Evolutionary conservation across 2,888 invertebrate species (phyloP), one percentile per base, ranked within the genome.

Genomic region (Ectemnius lituratus): DNA sequence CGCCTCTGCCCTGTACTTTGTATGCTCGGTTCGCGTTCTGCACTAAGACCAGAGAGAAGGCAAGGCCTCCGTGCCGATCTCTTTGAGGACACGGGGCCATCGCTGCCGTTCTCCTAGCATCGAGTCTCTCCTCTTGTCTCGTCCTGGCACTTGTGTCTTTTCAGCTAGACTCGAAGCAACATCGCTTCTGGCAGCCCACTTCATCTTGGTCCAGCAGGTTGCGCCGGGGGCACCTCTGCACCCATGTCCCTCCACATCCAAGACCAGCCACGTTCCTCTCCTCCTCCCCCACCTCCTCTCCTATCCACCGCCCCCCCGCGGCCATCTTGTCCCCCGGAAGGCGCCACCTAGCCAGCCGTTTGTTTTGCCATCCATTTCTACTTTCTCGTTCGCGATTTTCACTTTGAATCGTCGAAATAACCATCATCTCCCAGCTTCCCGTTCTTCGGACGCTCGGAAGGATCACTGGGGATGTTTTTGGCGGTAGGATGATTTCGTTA

Each of bases 1-100:
- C 86, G 86, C 84, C 83, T 84, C 80, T 81, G 81, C 81, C 74
- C 75, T 62, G 84, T 84, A 88, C 87, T 90, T 90, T 86, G 88
- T 90, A 90, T 90, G 90, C 89, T 75, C 75, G 80, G 78, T 75
- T 84, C 73, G 78, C 72, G 79, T 80, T 64, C 80, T 67, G 69
- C 79, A 62, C 76, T 58, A 57, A 66, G 75, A 81, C 80, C 81
- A 84, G 84, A 68, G 37, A 37, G 37, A 37, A 6, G 37, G 37
- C 37, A 37, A 86, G 86, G 84, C 85, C 87, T 85, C 85, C 84
- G 80, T 84, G 73, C 8, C 79, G 78, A 78, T 86, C 84, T 86
- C 84, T 87, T 87, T 83, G 84, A 86, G 88, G 85, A 86, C 85
- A 81, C 76, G 78, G 77, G 83, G 74, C 79, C 68, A 75, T 65